Evolutionary conservation across 2,888 invertebrate genomes (phyloP).

Genomic region (Sphaeridia pumilis): DNA sequence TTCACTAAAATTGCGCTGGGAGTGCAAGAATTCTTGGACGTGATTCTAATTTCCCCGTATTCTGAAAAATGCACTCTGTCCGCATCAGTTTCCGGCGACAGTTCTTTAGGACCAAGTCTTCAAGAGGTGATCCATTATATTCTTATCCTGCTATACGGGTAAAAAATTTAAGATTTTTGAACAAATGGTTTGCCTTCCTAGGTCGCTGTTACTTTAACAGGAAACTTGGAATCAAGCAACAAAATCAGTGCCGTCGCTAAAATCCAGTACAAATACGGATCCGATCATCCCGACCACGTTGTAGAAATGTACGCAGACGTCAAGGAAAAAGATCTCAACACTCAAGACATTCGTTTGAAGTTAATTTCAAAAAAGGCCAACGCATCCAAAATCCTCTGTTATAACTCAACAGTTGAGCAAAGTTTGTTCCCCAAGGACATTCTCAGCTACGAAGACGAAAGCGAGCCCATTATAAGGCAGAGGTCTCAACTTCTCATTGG

Average conservation of each 20-base stretch:
- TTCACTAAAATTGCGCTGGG: too few relatives aligned
- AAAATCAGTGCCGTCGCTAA: not conserved
- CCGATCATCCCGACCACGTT: not conserved
- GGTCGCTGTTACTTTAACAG: conserved; percentile 7
- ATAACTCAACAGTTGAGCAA: conserved; percentile 17
- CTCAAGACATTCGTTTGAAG: conserved; percentile 3
- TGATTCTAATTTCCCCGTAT: conserved; percentile 22
- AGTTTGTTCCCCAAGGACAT: conserved; percentile 20
- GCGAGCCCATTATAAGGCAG: conserved; percentile 26
- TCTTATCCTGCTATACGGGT: not conserved
- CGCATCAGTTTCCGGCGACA: conserved; percentile 16
- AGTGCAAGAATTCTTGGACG: conserved; percentile 21
- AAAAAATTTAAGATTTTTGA: not conserved
- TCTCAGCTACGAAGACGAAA: conserved; percentile 23
- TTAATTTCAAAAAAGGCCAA: not conserved
- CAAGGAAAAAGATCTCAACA: not conserved
- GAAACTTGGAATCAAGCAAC: not conserved
- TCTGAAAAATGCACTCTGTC: conserved; percentile 29
- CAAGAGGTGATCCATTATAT: conserved; percentile 14
- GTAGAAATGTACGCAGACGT: not conserved
- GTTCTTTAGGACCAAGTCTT: conserved; percentile 15
- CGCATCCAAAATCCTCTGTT: conserved; percentile 15
- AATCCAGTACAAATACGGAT: conserved; percentile 1
- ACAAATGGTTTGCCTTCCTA: not conserved
- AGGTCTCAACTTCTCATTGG: conserved; percentile 19